Evolutionary conservation across 2,888 invertebrate genomes (phyloP), one percentile per base, ranked within the genome.

Genomic region (Drepana falcataria): DNA sequence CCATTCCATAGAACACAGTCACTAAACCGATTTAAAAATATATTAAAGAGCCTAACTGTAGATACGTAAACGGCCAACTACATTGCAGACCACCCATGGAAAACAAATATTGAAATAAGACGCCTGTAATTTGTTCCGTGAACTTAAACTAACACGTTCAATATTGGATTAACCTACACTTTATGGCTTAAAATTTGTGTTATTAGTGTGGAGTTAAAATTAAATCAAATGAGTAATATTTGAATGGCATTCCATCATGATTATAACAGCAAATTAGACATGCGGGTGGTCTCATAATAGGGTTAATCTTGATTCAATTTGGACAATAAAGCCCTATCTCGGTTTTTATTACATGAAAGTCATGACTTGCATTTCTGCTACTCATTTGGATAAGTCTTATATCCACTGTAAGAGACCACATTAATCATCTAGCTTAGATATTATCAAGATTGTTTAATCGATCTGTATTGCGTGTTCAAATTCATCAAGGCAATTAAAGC

Each of bases 261-360:
- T 44, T 9, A 44, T 67, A 64, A 66, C 69, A 70, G 65, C 72
- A 21, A 73, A 75, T 77, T 65, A 62, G 58, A 65, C 61, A 86
- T 87, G 82, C 86, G 87, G 86, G 87, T 86, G 81, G 80, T 80
- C 81, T 61, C 55, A 64, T 71, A 69, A 78, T 74, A 75, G 77
- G 77, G 79, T 81, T 81, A 79, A 81, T 77, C 74, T 78, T 68
- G 72, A 83, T 78, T 77, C 71, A 72, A 73, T 79, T 79, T 74
- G 59, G 44, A 69, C 73, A 74, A 74, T 73, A 64, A 72, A 73
- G 64, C 65, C 61, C 69, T 69, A 71, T 68, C 68, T 62, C 60
- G 63, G 59, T 59, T 54, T 51, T 55, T 63, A 60, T 47, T 47
- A 48, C 4, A 68, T 67, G 64, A 63, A 48, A 53, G 57, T 54